These are phyloP conservation scores for Drosophila asahinai DNA, from an alignment of 1,140 invertebrate species.

Conservation along the genomic window DNA sequence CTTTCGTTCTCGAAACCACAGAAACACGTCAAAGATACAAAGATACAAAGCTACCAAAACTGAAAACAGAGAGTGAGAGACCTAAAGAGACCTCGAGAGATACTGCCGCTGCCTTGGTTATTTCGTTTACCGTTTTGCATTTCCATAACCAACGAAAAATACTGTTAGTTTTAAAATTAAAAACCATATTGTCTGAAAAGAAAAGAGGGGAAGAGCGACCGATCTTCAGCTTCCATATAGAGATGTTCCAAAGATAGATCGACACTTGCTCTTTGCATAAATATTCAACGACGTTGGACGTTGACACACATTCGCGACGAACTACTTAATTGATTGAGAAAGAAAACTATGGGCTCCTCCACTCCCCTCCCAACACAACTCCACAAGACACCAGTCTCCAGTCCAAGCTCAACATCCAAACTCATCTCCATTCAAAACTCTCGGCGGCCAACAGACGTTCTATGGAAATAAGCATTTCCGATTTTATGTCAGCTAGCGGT, in stretches of 20 bases:
- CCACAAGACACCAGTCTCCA: neutral
- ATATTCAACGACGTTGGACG: conserved; percentile 64
- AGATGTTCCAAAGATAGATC: conserved; percentile 27
- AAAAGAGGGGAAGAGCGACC: conserved; percentile 4
- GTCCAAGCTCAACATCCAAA: conserved; percentile 13
- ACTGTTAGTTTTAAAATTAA: conserved; percentile 71
- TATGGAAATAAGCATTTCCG: conserved; percentile 72
- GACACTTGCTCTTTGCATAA: conserved; percentile 65
- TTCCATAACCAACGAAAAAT: conserved; percentile 72
- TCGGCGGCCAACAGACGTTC: conserved; percentile 51
- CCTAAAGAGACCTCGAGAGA: conserved; percentile 10
- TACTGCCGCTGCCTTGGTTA: conserved; percentile 13
- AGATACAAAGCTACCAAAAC: conserved; percentile 25
- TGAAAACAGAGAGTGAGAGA: conserved; percentile 16
- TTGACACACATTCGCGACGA: conserved; percentile 70
- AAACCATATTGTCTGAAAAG: conserved; percentile 39
- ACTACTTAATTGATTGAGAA: conserved; percentile 77
- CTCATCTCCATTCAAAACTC: conserved; percentile 65
- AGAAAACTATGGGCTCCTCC: conserved; percentile 54
- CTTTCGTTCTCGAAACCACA: conserved; percentile 76
- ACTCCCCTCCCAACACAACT: too few relatives aligned
- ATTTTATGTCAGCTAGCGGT: conserved; percentile 79
- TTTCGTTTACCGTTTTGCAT: conserved; percentile 76
- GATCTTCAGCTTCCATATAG: neutral
- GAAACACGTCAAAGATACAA: conserved; percentile 12